phyloP scores from a whole-genome alignment of 2,113 vertebrate genomes.

The Spheniscus mendiculus region DNA sequence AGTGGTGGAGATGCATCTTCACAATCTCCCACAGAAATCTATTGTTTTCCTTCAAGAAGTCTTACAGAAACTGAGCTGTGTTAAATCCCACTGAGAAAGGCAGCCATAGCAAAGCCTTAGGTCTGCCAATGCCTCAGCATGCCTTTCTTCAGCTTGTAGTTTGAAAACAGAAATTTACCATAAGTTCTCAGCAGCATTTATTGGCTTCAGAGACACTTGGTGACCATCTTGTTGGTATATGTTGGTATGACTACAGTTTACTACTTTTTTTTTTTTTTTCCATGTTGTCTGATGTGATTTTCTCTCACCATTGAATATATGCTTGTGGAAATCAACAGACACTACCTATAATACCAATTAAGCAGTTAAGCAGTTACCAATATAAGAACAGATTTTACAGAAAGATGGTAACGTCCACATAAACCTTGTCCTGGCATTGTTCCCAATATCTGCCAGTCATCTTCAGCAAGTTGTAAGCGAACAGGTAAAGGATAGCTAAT shows the following conservation, averaged over 20 bases:
- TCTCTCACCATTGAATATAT: background rate
- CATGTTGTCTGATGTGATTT: background rate
- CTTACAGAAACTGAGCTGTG: background rate
- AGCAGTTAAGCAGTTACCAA: background rate
- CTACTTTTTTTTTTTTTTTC: background rate
- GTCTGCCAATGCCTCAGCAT: background rate
- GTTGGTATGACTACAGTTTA: background rate
- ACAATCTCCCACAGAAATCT: background rate
- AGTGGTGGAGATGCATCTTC: background rate
- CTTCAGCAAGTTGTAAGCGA: background rate
- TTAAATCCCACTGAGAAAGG: background rate
- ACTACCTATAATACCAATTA: background rate
- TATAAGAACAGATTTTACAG: background rate
- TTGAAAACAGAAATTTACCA: background rate
- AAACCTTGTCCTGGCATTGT: background rate
- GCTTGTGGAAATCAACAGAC: background rate
- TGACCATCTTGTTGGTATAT: too few relatives aligned
- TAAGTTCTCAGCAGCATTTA: background rate
- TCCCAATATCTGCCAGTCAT: background rate
- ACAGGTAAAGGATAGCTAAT: background rate
- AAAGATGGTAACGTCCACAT: background rate
- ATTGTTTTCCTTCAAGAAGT: background rate
- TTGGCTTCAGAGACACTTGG: background rate
- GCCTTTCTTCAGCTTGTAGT: background rate
- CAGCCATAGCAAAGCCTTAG: background rate